Conservation (phyloP, 2,888 invertebrate genomes). For the Nesidiocoris tenuis region DNA sequence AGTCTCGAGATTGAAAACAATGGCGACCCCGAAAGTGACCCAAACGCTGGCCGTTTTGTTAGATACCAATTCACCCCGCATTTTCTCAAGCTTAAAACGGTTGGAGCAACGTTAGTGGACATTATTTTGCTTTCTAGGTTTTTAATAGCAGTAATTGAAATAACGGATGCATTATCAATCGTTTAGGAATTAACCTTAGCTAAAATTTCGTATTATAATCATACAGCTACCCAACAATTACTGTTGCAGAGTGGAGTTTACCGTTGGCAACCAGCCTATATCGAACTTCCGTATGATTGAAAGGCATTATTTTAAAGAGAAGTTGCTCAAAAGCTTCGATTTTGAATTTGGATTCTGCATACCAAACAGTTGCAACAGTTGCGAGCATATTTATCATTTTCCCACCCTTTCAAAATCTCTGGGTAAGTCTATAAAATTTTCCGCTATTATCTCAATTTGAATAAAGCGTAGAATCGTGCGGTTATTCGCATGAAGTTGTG, state of each 20-base stretch:
- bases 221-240: no score
- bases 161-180: not conserved
- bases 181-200: not conserved
- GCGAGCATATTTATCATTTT: conserved; percentile 99
- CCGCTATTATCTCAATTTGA: no score
- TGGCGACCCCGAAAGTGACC: conserved; percentile 62
- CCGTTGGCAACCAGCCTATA: conserved; percentile 88
- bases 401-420: conserved; percentile 82
- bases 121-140: not conserved
- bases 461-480: no score
- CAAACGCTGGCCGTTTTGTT: conserved; percentile 78
- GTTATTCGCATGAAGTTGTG: no score
- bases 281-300: conserved; percentile 98
- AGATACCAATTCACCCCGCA: conserved; percentile 98
- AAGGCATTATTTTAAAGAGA: conserved; percentile 92
- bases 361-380: conserved; percentile 94
- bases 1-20: conserved; percentile 27
- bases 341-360: conserved; percentile 99
- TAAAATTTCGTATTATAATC: not conserved
- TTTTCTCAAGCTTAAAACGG: conserved; percentile 91
- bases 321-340: conserved; percentile 93
- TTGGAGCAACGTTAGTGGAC: conserved; percentile 89
- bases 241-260: conserved; percentile 87
- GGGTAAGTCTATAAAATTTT: no score
- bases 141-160: no score